Percentiles rank a stretch among this genome's conserved stretches.
Evolutionary conservation across 1,140 invertebrate species (phyloP).

Genomic region (Wasmannia auropunctata): DNA sequence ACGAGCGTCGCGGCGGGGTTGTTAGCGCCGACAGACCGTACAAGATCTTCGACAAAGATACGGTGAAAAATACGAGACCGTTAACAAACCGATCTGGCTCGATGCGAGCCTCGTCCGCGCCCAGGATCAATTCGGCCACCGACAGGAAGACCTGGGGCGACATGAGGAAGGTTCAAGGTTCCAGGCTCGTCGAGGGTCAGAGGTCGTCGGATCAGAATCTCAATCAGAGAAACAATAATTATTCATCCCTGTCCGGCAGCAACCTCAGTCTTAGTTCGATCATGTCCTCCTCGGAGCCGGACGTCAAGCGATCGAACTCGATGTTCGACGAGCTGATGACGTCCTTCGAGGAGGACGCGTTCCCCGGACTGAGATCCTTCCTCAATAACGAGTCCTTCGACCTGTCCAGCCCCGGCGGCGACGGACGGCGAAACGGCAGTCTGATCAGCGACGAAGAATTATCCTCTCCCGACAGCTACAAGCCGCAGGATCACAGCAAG

Average conservation of each 20-base stretch:
- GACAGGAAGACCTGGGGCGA: constrained; percentile 68
- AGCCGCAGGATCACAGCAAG: constrained; percentile 77
- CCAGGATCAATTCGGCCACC: constrained; percentile 61
- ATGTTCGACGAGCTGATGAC: constrained; percentile 85
- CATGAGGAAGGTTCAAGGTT: constrained; percentile 9
- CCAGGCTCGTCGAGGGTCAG: constrained; percentile 17
- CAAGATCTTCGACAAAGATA: constrained; percentile 66
- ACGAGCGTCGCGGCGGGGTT: constrained; percentile 49
- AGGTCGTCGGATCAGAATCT: constrained; percentile 43
- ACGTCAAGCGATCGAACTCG: constrained; percentile 80
- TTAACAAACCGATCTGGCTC: constrained; percentile 69
- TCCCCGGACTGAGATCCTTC: constrained; percentile 75
- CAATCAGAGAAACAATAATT: constrained; percentile 70
- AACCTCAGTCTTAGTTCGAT: constrained; percentile 84
- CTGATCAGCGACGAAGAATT: constrained; percentile 80
- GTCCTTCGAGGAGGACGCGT: constrained; percentile 84
- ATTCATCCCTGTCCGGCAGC: constrained; percentile 78
- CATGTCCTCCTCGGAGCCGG: constrained; percentile 77
- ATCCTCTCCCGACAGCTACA: constrained; percentile 80
- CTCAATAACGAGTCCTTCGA: constrained; percentile 78
- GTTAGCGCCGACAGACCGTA: constrained; percentile 55
- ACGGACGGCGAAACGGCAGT: constrained; percentile 65
- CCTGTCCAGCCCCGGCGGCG: constrained; percentile 70
- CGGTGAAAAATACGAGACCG: constrained; percentile 56
- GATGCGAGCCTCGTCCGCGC: constrained; percentile 72